Evolutionary conservation across 2,797 vertebrate species (phyloP).

Genomic region (Telmatherina bonti): DNA sequence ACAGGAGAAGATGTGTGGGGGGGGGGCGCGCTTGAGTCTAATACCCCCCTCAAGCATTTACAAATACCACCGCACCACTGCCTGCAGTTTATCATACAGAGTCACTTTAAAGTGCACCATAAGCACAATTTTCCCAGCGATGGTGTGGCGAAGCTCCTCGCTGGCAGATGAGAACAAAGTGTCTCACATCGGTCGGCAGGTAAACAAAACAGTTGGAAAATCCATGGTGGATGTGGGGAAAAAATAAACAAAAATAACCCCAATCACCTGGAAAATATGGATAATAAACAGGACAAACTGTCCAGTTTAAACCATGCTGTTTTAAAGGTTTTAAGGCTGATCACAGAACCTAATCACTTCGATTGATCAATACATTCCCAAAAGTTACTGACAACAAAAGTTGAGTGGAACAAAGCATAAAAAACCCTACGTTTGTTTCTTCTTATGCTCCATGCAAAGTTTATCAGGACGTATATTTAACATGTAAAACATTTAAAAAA

Average conservation of each 20-base stretch:
- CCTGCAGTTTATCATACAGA: conserved; percentile 50
- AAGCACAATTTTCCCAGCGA: conserved; percentile 21
- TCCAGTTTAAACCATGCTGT: too few relatives aligned
- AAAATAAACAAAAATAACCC: not conserved
- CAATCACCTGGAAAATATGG: too few relatives aligned
- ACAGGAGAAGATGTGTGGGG: conserved; percentile 30
- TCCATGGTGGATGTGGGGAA: not conserved
- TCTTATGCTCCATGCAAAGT: not conserved
- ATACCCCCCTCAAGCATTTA: conserved; percentile 44
- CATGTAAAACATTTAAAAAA: not conserved
- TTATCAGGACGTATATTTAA: not conserved
- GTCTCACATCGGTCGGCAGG: conserved; percentile 1
- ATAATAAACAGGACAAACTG: too few relatives aligned
- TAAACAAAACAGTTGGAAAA: not conserved
- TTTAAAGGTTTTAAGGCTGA: too few relatives aligned
- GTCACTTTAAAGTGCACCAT: conserved; percentile 31
- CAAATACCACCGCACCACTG: conserved; percentile 58
- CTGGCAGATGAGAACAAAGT: conserved; percentile 22
- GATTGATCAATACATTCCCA: too few relatives aligned
- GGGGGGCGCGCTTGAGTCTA: conserved; percentile 26
- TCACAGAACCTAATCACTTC: too few relatives aligned
- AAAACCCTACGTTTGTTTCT: too few relatives aligned
- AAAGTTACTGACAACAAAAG: too few relatives aligned
- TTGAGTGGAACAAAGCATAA: too few relatives aligned
- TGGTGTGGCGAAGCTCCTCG: conserved; percentile 14